Base-by-base conservation (phyloP, 1,140 invertebrate genomes). In the Lordiphosa collinella region DNA sequence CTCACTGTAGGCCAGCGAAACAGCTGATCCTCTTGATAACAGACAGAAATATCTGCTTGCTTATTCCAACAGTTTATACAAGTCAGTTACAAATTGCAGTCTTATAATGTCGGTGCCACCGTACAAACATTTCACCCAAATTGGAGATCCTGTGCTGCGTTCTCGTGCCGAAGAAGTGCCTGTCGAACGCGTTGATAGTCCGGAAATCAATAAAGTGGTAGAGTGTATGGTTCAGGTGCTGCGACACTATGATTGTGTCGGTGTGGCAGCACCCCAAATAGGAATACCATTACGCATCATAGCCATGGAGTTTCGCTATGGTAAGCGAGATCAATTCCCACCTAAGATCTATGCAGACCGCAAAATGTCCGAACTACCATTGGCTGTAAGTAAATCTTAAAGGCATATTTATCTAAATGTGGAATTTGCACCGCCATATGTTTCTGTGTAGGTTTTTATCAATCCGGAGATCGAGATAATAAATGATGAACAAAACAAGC, bases 191-290 rank as follows among this genome's bases (percentile, higher is more conserved):
- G 90, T 94, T 3, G 89, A 89, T 70, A 90, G 90, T 3, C 55
- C 89, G n/a, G 90, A 93, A 82, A 90, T 93, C 43, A 90, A 92
- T 76, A 82, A 89, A 71, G 57, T 93, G 35, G 89, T 94, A 12
- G 76, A 90, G 7, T 90, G 90, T 43, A 88, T 95, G 73, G 89
- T 90, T 32, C 73, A 90, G 47, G 91, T 93, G 7, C 89, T 94
- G 57, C 88, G 90, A 40, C 90, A 90, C 55, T 93, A 93, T 61
- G 86, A 92, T 3, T 91, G 91, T 53, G 90, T 92, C 13, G 94
- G 94, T 16, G 87, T 95, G 62, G 90, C 94, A 32, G 94, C 94
- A 0, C 93, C 93, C 10, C 94, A 95, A 90, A 90, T 95, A 34
- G 94, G 94, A 3, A 65, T 94, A 5, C 90, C 93, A 25, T 84